Evolutionary conservation across 2,888 invertebrate species (phyloP).

Genomic region (Apotomis capreana): DNA sequence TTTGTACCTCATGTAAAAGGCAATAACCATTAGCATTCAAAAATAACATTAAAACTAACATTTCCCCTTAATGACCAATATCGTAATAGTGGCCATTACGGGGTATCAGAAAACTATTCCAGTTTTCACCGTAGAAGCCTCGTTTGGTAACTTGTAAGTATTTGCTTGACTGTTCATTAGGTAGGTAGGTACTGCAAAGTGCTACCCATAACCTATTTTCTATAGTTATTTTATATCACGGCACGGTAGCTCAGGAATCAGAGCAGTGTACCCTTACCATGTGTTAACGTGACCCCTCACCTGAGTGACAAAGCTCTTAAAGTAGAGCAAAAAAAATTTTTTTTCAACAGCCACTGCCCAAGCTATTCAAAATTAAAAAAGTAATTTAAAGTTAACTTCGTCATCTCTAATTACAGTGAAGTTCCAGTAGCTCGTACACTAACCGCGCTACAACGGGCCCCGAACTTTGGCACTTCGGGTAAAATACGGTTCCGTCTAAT

Average conservation of each 20-base stretch:
- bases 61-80: slow-evolving; percentile 44
- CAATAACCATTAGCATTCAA: slow-evolving; percentile 40
- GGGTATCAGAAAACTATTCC: slow-evolving; percentile 43
- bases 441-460: slow-evolving; percentile 39
- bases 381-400: neutral
- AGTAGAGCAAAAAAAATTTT: neutral
- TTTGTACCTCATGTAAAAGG: slow-evolving; percentile 9
- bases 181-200: neutral
- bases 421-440: slow-evolving; percentile 19
- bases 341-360: neutral
- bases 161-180: neutral
- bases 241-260: too few relatives aligned
- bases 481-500: slow-evolving; percentile 53
- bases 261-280: too few relatives aligned
- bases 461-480: slow-evolving; percentile 61
- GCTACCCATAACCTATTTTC: neutral
- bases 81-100: slow-evolving; percentile 43
- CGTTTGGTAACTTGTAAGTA: slow-evolving; percentile 11
- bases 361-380: slow-evolving; percentile 3
- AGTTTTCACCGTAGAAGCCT: slow-evolving; percentile 26
- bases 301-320: too few relatives aligned
- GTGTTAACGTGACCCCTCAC: too few relatives aligned
- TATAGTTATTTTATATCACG: too few relatives aligned
- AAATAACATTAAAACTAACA: slow-evolving; percentile 38
- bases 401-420: slow-evolving; percentile 7